These are phyloP conservation scores for Lucilia cuprina DNA, from an alignment of 1,140 invertebrate genomes.

Conservation along the genomic window DNA sequence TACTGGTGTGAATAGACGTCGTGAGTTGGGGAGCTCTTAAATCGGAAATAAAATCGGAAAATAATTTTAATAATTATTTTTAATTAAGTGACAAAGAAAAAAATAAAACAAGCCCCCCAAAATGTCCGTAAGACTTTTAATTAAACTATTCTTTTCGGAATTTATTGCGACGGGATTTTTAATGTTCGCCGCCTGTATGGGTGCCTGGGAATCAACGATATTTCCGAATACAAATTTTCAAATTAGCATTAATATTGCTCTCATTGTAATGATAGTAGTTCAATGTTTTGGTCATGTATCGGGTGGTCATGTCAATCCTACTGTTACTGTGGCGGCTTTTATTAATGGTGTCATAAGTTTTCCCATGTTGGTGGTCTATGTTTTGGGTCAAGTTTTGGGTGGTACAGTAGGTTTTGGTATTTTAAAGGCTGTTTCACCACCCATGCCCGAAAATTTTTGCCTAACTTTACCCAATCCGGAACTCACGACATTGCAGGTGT, in stretches of 20 bases:
- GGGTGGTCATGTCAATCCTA: slow-evolving; percentile 89
- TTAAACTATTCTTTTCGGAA: slow-evolving; percentile 62
- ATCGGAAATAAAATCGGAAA: too few species aligned
- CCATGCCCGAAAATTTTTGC: slow-evolving; percentile 65
- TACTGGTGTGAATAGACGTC: too few species aligned
- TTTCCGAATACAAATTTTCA: slow-evolving; percentile 51
- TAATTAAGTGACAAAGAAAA: too few species aligned
- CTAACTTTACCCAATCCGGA: slow-evolving; percentile 65
- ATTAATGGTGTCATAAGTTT: slow-evolving; percentile 65
- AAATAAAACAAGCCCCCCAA: too few species aligned
- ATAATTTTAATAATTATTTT: too few species aligned
- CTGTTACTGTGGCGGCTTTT: slow-evolving; percentile 78
- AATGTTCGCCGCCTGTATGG: slow-evolving; percentile 78
- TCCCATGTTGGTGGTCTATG: slow-evolving; percentile 73
- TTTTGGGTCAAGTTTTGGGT: slow-evolving; percentile 75
- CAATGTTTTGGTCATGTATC: slow-evolving; percentile 83
- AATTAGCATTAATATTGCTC: slow-evolving; percentile 54
- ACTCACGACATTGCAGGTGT: slow-evolving; percentile 62
- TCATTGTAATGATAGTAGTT: slow-evolving; percentile 61
- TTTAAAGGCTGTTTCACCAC: slow-evolving; percentile 65
- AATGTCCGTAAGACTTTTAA: too few species aligned
- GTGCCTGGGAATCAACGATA: slow-evolving; percentile 63
- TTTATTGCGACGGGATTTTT: slow-evolving; percentile 77
- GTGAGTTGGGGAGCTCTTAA: too few species aligned
- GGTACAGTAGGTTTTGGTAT: slow-evolving; percentile 71